Evolutionary conservation across 2,113 vertebrate species (phyloP), one percentile per base, ranked within the genome.

Genomic region (Puffinus mauretanicus): DNA sequence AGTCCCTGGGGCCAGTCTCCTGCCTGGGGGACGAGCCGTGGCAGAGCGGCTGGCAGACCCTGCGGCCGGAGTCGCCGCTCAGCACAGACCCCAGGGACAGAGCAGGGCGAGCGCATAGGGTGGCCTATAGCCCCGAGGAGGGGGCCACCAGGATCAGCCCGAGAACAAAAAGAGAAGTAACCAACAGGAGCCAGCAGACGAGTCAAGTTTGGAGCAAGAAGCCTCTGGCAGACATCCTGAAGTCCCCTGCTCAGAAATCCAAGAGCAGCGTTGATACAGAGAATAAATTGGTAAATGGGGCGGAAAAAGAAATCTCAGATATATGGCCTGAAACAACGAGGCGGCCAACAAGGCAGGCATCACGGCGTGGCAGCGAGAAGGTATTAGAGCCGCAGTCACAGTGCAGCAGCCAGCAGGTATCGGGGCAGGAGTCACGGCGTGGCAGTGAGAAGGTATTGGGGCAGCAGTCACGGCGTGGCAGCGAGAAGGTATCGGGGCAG

Each of bases 381-480:
- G 14, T 7, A 3, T 2, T 2, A 1, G 14, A 16, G 14, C 47
- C 24, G 30, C 7, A 34, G 2, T 42, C 51, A 17, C 2, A 2
- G 9, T 3, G 1, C 2, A 3, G 22, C 38, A 47, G 40, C 2
- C 1, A 38, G 40, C 2, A 9, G 42, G 15, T 3, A 1, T 6
- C 5, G 0, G 8, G 4, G 1, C n/a, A 65, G 42, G 3, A 26
- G 9, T 17, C 46, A 3, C 1, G 4, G 3, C 1, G 0, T 3
- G 1, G 9, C 66, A 64, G 22, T 0, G 0, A 52, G 32, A 2
- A 7, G 25, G 2, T 3, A 5, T 2, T 1, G 0, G 7, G 42
- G 12, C 40, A 52, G 27, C 16, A 52, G 7, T 40, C 46, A 6
- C 7, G 3, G 10, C 17, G 0, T 2, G 13, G 5, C 46, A 64